Percentiles rank a stretch among this genome's conserved stretches.
Conservation (phyloP, 2,888 invertebrate species). For the Dryocosmus kuriphilus region DNA sequence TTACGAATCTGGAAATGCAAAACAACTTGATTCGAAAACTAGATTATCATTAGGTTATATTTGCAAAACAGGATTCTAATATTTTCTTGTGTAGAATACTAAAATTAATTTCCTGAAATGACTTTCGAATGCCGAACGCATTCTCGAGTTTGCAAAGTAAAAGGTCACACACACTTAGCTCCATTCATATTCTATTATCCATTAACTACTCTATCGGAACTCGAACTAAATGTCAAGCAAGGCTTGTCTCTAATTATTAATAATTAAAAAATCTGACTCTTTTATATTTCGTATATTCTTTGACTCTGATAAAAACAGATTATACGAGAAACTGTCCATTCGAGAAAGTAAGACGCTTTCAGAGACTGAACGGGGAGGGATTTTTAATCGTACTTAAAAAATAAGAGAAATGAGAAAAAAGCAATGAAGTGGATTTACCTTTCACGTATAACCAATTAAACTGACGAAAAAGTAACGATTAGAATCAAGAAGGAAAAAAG, state of each 20-base stretch:
- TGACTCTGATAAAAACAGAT: slow-evolving; percentile 31
- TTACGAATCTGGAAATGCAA: not conserved
- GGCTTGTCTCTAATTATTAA: slow-evolving; percentile 20
- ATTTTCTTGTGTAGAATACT: not conserved
- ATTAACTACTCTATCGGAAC: slow-evolving; percentile 10
- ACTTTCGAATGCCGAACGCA: slow-evolving; percentile 28
- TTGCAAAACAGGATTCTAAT: slow-evolving; percentile 2
- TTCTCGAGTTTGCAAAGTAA: slow-evolving; percentile 1
- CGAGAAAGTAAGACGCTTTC: slow-evolving; percentile 65
- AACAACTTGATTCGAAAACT: not conserved
- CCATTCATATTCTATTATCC: slow-evolving; percentile 23
- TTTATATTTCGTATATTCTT: not conserved
- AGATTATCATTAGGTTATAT: not conserved
- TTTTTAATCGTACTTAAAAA: too few species aligned
- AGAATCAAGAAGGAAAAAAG: not conserved
- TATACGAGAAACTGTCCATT: slow-evolving; percentile 60
- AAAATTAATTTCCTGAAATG: slow-evolving; percentile 34
- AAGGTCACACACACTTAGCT: slow-evolving; percentile 21
- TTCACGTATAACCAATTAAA: not conserved
- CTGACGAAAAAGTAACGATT: too few species aligned
- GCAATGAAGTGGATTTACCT: not conserved
- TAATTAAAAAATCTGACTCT: slow-evolving; percentile 4
- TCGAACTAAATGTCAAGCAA: slow-evolving; percentile 16
- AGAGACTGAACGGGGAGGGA: slow-evolving; percentile 22
- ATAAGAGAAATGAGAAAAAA: too few species aligned